A percentile compares a stretch with the other conserved stretches of the same genome.
Conservation (phyloP, 1,140 invertebrate genomes). For the Varroa destructor region DNA sequence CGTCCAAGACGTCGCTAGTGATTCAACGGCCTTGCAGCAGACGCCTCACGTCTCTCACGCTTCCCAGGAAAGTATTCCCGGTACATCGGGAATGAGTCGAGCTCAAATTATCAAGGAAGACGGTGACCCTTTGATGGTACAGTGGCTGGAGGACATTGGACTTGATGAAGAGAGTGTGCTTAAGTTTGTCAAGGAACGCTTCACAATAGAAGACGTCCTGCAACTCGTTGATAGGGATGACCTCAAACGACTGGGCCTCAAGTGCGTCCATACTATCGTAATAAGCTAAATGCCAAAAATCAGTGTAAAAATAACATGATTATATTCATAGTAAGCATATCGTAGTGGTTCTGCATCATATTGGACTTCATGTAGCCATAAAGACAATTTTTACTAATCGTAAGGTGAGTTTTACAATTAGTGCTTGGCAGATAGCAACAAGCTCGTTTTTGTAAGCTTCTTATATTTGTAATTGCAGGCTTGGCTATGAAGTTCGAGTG, state of each 20-base stretch:
- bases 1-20: slow-evolving; percentile 57
- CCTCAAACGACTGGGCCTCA: slow-evolving; percentile 54
- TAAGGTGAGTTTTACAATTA: no score
- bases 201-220: slow-evolving; percentile 61
- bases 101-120: slow-evolving; percentile 31
- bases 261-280: slow-evolving; percentile 43
- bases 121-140: slow-evolving; percentile 37
- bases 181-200: slow-evolving; percentile 58
- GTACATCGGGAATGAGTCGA: slow-evolving; percentile 29
- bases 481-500: slow-evolving; percentile 31
- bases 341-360: no score
- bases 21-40: slow-evolving; percentile 55
- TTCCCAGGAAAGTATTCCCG: slow-evolving; percentile 40
- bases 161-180: slow-evolving; percentile 39
- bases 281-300: background rate
- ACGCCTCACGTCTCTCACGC: slow-evolving; percentile 50
- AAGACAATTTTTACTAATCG: no score
- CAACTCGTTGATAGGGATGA: slow-evolving; percentile 60
- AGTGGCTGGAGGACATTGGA: slow-evolving; percentile 38
- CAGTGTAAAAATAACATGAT: background rate
- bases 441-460: no score
- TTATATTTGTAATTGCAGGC: background rate
- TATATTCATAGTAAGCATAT: no score
- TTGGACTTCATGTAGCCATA: no score
- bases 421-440: no score